A percentile compares a stretch with the other conserved stretches of the same genome.
Evolutionary conservation across 2,113 vertebrate species (phyloP).

Genomic region (Sterna hirundo): DNA sequence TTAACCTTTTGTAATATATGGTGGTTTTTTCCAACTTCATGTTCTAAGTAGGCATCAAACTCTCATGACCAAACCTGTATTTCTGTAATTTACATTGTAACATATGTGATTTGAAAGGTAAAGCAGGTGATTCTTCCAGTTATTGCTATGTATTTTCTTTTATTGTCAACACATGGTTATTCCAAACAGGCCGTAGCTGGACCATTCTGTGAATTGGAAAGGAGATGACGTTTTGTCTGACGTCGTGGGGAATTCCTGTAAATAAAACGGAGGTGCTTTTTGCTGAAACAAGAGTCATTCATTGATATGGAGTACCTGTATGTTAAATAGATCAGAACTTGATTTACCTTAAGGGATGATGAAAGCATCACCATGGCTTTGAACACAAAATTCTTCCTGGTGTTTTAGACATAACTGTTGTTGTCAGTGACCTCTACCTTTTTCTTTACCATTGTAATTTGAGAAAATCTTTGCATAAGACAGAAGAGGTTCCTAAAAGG

Average conservation of each 20-base stretch:
- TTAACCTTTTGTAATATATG: background rate
- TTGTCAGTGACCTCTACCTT: background rate
- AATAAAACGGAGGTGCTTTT: background rate
- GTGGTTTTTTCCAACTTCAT: background rate
- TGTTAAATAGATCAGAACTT: background rate
- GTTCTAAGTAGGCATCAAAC: background rate
- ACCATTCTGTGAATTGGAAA: background rate
- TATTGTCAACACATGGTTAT: accelerated
- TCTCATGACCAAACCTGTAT: background rate
- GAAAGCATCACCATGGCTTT: background rate
- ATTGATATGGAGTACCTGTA: background rate
- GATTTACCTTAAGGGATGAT: background rate
- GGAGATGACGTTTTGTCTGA: background rate
- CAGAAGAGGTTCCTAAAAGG: background rate
- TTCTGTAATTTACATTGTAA: background rate
- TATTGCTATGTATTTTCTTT: background rate
- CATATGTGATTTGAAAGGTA: accelerated
- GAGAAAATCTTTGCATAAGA: background rate
- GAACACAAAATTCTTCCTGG: background rate
- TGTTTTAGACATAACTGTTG: background rate
- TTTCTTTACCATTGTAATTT: background rate
- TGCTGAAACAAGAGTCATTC: background rate
- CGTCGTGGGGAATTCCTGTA: background rate
- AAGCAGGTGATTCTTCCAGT: background rate
- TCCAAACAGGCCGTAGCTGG: background rate